Base-by-base conservation (phyloP, 1,140 invertebrate genomes). In the Manduca sexta region DNA sequence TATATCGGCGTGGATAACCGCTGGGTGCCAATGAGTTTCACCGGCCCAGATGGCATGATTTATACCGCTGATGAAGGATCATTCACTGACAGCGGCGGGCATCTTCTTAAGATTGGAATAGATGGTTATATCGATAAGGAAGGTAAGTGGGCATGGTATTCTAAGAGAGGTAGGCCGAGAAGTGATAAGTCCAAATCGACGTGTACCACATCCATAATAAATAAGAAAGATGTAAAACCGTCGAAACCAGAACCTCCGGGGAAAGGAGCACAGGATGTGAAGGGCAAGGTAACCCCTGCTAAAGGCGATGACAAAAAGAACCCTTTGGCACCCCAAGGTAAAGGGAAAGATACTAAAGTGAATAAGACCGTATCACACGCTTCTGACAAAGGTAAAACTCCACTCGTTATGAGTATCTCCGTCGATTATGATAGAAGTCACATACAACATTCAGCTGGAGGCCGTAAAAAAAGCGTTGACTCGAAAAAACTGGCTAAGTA, bases 121-220 rank as follows among this genome's bases (percentile, higher is more conserved):
- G 81, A 84, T 47, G 81, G 81, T 34, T 84, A 82, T 38, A 60
- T 84, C 12, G 79, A 83, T 38, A 80, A 83, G 59, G 73, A 78
- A 52, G 64, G 65, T 34, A 84, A 80, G 44, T 84, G 81, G 81
- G 70, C 57, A 2, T 84, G 68, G 63, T 84, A 84, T 56, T 56
- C 69, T 6, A 73, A 53, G 34, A 59, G 35, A 38, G 65, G 52
- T 55, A 10, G 13, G 12, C 13, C 50, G 26, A 62, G 48, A 55
- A 64, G 60, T 53, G 37, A 56, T 11, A 79, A 69, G 55, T 64
- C 69, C n/a, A 69, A 62, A 49, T 61, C 62, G 7, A 57, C 61
- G 3, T 31, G 44, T 29, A 65, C 64, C 5, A 57, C 37, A n/a
- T 52, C 44, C 15, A 33, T 42, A 6, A 17, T 42, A 2, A 15